Base-by-base conservation (phyloP, 2,888 invertebrate genomes). In the Silvanus unidentatus region DNA sequence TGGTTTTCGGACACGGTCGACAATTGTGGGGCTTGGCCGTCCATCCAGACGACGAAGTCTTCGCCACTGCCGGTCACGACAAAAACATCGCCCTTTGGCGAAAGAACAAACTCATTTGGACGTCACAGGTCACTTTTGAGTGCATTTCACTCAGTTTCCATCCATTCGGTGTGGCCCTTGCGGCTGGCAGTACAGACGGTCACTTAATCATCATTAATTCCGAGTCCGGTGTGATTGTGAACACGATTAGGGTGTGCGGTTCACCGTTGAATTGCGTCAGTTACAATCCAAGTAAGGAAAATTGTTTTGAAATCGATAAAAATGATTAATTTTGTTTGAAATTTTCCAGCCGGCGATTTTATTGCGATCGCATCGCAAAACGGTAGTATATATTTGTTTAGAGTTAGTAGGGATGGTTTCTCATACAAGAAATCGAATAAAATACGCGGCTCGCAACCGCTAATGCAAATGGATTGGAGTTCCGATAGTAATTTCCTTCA, bases 321-420 rank as follows among this genome's bases (percentile, higher is more conserved):
- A 37, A 15, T 16, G 37, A 32, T 32, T 32, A 8, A 11, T 22
- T 22, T 22, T 22, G 22, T 12, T 32, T 32, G 10, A 12, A 12
- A 43, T 53, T 39, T 39, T 52, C 47, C 70, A 94, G 93, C 88
- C 62, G 92, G 93, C 2, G 88, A 89, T 61, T 78, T 84, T 64
- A 79, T 95, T 44, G 92, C 93, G 2, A 87, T 92, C 66, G 93
- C 92, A 1, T 90, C 90, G 0, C 91, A 93, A 70, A 94, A 94
- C 63, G 93, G 93, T 28, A 85, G 85, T 61, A 79, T 88, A 36
- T 86, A 87, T 64, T 71, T 88, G 42, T 94, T 90, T 75, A 77
- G 88, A 42, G 89, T 92, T 2, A 88, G 88, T 9, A 81, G 92
- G 39, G 90, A 92, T 64, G 93, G 93, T 1, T 91, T 89, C 66